phyloP scores from a whole-genome alignment of 2,888 invertebrate species.

The Bombyx huttoni region DNA sequence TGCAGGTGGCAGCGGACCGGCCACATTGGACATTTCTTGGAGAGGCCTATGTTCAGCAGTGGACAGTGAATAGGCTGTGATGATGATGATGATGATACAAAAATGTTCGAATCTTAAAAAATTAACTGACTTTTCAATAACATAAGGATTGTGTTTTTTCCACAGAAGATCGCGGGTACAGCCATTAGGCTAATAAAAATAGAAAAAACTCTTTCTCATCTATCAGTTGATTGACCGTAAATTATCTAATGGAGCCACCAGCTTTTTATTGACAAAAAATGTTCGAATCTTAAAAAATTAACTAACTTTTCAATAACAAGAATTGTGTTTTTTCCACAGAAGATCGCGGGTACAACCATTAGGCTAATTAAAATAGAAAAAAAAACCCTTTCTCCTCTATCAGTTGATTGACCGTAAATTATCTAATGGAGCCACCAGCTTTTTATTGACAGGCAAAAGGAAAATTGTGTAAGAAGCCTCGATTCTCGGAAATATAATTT shows the following conservation, averaged over 20 bases:
- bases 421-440: background rate
- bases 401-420: background rate
- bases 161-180: background rate
- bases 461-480: conserved; percentile 1
- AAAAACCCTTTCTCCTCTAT: background rate
- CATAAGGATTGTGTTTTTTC: background rate
- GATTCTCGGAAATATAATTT: conserved; percentile 2
- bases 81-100: too few species aligned
- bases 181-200: background rate
- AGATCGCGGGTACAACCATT: background rate
- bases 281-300: background rate
- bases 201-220: background rate
- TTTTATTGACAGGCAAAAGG: conserved; percentile 3
- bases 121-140: background rate
- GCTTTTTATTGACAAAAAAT: conserved; percentile 1
- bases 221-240: background rate
- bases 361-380: background rate
- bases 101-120: too few species aligned
- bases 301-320: background rate
- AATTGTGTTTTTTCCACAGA: background rate
- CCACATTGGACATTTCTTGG: too few species aligned
- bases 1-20: too few species aligned
- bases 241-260: background rate
- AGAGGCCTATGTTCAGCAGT: too few species aligned
- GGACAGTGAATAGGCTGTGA: too few species aligned